Evolutionary conservation across 2,113 vertebrate genomes (phyloP), one percentile per base, ranked within the genome.

Genomic region (Danionella cerebrum): DNA sequence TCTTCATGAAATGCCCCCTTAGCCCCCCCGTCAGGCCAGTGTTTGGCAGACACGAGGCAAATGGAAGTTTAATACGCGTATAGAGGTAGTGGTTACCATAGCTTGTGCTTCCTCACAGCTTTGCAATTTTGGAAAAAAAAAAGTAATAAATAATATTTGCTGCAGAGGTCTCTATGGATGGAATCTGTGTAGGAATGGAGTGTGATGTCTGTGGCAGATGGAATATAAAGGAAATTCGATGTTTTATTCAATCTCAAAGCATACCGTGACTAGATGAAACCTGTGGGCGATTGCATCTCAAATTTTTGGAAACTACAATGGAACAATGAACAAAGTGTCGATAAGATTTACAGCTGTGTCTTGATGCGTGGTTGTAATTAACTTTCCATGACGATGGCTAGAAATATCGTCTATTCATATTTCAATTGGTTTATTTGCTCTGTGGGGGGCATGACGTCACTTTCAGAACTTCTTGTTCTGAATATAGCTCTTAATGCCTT

Each of bases 51-150:
- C 72, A 2, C 0, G 74, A 76, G 45, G 62, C 77, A 81, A 75
- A 82, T 81, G 81, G 79, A 83, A 79, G 81, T 87, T 89, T 92
- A 89, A 88, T 91, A 90, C 89, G 78, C 82, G 82, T 83, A 35
- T 77, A 80, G 82, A 87, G 80, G 78, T 69, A 74, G 63, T 71
- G 51, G 73, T 73, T 82, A 71, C 71, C 81, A 60, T 80, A 81
- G 80, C 76, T 79, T 81, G 69, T 35, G 67, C 76, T 80, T 83
- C 81, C 85, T 73, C 80, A 80, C 67, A 74, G 81, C 54, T 78
- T 79, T 80, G 63, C 70, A 84, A 76, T 87, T n/a, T n/a, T 5
- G 85, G 89, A 88, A 87, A 57, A 59, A 54, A 85, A 84, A 84
- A 83, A 83, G 81, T 78, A 83, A 86, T 87, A 87, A 89, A 86